phyloP scores from a whole-genome alignment of 2,113 vertebrate genomes.

The Spea multiplicata region DNA sequence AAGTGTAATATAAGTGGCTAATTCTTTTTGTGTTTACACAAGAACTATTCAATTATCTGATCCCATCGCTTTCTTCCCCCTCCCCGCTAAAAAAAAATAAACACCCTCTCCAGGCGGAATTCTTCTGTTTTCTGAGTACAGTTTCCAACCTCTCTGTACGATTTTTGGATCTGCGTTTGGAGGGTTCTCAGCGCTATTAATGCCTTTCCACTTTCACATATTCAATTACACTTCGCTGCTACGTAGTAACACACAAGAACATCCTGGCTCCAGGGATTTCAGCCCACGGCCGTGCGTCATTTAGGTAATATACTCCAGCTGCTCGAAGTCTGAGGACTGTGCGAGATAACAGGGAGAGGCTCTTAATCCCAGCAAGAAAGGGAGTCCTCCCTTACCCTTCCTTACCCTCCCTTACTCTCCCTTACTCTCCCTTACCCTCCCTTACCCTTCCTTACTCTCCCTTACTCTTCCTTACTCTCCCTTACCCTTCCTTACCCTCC shows the following conservation, averaged over 20 bases:
- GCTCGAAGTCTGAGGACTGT: not conserved
- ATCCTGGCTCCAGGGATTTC: conserved; percentile 1
- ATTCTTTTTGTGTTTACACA: not conserved
- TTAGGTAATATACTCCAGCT: conserved; percentile 28
- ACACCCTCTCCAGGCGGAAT: not conserved
- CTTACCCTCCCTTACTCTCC: too few species aligned
- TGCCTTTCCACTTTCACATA: not conserved
- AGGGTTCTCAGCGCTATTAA: not conserved
- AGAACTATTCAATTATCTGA: not conserved
- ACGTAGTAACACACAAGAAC: conserved; percentile 1
- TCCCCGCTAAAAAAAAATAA: not conserved
- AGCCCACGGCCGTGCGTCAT: conserved; percentile 21
- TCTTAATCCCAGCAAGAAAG: not conserved
- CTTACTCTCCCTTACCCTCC: too few species aligned
- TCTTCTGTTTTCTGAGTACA: not conserved
- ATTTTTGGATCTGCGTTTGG: not conserved
- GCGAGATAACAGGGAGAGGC: not conserved
- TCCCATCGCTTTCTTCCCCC: not conserved
- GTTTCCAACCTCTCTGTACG: accelerated
- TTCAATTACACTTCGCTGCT: conserved; percentile 1
- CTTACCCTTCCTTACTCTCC: too few species aligned
- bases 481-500: too few species aligned
- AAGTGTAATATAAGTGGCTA: too few species aligned
- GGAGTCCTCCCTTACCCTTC: too few species aligned
- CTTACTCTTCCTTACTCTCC: too few species aligned